These are phyloP conservation scores for Anhinga anhinga DNA, from an alignment of 2,113 vertebrate genomes.

Conservation along the genomic window DNA sequence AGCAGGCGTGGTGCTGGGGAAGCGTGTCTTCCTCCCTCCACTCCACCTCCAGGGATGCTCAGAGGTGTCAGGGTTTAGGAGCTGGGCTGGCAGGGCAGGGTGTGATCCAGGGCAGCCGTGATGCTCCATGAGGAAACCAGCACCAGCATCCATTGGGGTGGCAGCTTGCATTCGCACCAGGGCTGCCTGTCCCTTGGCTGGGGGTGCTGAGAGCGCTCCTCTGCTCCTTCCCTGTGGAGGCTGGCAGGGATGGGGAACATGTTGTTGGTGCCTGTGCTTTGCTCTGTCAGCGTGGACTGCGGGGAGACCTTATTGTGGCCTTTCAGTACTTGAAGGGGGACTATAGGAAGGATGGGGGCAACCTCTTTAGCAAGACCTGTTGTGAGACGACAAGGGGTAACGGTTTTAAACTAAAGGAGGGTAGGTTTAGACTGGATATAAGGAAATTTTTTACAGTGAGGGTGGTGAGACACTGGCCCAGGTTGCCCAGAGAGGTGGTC, in stretches of 20 bases:
- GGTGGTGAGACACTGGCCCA: no score
- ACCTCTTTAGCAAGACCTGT: no score
- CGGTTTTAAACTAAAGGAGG: no score
- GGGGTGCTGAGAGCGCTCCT: rapidly evolving
- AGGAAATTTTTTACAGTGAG: no score
- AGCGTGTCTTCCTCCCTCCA: not conserved
- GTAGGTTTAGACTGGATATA: no score
- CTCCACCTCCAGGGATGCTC: not conserved
- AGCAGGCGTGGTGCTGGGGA: no score
- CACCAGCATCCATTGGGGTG: rapidly evolving
- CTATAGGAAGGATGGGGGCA: no score
- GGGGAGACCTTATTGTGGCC: no score
- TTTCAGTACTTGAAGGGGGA: no score
- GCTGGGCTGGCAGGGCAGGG: not conserved
- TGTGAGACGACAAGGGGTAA: no score
- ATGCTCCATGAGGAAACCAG: not conserved
- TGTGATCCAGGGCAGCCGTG: not conserved
- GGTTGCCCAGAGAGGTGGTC: no score
- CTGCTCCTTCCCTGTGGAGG: not conserved
- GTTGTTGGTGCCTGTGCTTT: not conserved
- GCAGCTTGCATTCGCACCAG: not conserved
- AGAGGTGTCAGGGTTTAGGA: not conserved
- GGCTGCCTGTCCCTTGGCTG: no score
- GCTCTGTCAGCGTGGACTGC: not conserved
- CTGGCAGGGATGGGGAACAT: not conserved